A percentile compares a stretch with the other conserved stretches of the same genome.
phyloP scores from a whole-genome alignment of 2,113 vertebrate species.

The Centrocercus urophasianus region DNA sequence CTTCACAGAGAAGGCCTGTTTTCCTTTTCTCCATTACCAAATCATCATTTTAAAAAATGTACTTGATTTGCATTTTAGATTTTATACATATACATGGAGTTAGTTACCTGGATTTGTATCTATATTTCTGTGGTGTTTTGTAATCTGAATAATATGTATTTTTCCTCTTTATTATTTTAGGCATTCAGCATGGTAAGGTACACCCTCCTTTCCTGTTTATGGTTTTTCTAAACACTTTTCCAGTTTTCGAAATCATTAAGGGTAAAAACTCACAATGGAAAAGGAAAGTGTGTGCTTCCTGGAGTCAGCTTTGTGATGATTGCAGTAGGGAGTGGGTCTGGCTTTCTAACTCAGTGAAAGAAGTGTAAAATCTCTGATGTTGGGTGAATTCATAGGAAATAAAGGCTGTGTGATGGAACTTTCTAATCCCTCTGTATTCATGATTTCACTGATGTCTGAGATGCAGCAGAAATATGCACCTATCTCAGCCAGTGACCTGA shows the following conservation, averaged over 20 bases:
- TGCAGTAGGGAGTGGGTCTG: background rate
- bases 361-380: background rate
- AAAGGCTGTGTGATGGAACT: background rate
- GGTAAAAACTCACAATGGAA: background rate
- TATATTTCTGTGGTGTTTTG: background rate
- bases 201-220: background rate
- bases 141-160: background rate
- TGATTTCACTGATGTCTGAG: background rate
- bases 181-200: background rate
- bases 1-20: constrained; percentile 10
- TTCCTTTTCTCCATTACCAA: constrained; percentile 13
- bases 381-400: background rate
- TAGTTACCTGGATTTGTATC: constrained; percentile 32
- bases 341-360: background rate
- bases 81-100: constrained; percentile 11
- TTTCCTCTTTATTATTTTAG: constrained; percentile 31
- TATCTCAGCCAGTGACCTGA: background rate
- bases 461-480: background rate
- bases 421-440: background rate
- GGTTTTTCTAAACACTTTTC: background rate
- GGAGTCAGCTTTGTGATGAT: accelerated
- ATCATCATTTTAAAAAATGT: constrained; percentile 39
- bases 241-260: background rate
- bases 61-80: constrained; percentile 29
- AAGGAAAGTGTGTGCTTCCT: background rate